phyloP scores from a whole-genome alignment of 2,888 invertebrate species.

The Ernsta delagoae region DNA sequence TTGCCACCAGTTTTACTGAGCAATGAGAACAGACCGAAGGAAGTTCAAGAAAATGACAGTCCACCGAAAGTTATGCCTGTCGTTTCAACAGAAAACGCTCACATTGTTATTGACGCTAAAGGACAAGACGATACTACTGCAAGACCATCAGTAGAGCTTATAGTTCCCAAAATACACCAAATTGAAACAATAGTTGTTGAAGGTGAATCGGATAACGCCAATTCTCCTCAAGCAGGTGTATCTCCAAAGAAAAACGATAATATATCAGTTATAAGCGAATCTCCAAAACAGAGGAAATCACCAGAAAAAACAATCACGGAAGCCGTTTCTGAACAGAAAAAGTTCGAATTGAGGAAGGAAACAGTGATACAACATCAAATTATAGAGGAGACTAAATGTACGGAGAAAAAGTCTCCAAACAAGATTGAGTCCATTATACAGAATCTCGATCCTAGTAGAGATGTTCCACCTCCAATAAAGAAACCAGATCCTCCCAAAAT shows the following conservation, averaged over 20 bases:
- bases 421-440: slow-evolving; percentile 74
- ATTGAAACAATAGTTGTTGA: slow-evolving; percentile 77
- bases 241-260: slow-evolving; percentile 69
- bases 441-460: slow-evolving; percentile 69
- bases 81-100: slow-evolving; percentile 73
- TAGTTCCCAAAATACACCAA: slow-evolving; percentile 66
- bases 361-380: slow-evolving; percentile 78
- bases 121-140: slow-evolving; percentile 63
- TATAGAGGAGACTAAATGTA: slow-evolving; percentile 62
- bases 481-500: slow-evolving; percentile 68
- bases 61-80: slow-evolving; percentile 75
- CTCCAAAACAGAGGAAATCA: slow-evolving; percentile 64
- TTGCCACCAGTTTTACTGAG: slow-evolving; percentile 58
- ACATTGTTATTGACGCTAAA: slow-evolving; percentile 74
- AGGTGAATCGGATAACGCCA: slow-evolving; percentile 69
- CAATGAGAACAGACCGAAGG: slow-evolving; percentile 66
- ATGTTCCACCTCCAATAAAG: slow-evolving; percentile 56
- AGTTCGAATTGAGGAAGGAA: slow-evolving; percentile 72
- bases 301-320: slow-evolving; percentile 61
- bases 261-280: slow-evolving; percentile 62
- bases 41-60: slow-evolving; percentile 69
- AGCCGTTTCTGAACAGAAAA: slow-evolving; percentile 60
- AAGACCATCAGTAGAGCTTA: slow-evolving; percentile 62
- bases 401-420: slow-evolving; percentile 66
- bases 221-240: slow-evolving; percentile 55